These are phyloP conservation scores for Agelas oroides DNA, from an alignment of 37 sponge, comb jelly and placozoan species.

Conservation along the genomic window DNA sequence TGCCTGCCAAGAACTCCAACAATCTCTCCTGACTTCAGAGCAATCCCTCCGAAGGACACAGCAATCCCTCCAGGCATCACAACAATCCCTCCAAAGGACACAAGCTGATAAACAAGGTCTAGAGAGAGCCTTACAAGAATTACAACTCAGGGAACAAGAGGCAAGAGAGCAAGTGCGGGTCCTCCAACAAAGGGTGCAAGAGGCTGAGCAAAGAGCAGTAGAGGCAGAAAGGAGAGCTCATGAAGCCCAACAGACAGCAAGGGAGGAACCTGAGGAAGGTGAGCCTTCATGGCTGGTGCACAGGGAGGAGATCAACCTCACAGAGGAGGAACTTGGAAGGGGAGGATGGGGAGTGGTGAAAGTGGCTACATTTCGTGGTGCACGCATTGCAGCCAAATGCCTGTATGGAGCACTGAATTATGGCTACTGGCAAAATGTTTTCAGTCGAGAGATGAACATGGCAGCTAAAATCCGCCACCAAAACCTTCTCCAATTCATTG, in stretches of 20 bases:
- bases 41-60: too few species aligned
- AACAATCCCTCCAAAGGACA: too few species aligned
- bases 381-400: constrained; percentile 70
- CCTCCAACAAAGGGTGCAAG: too few species aligned
- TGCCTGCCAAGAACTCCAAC: too few species aligned
- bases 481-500: constrained; percentile 71
- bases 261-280: not conserved
- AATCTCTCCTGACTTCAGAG: too few species aligned
- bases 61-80: too few species aligned
- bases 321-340: constrained; percentile 40
- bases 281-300: constrained; percentile 54
- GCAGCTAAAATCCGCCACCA: constrained; percentile 61
- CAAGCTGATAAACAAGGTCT: too few species aligned
- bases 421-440: constrained; percentile 28
- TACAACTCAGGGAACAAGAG: too few species aligned
- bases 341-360: constrained; percentile 62
- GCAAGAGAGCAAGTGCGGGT: too few species aligned
- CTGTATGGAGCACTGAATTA: constrained; percentile 54
- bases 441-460: constrained; percentile 72
- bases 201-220: not conserved
- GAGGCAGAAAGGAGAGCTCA: not conserved
- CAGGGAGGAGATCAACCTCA: constrained; percentile 35
- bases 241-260: too few species aligned
- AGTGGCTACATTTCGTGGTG: constrained; percentile 60
- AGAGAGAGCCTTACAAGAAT: too few species aligned